Evolutionary conservation across 2,888 invertebrate species (phyloP).

Genomic region (Callyntrura sp.): DNA sequence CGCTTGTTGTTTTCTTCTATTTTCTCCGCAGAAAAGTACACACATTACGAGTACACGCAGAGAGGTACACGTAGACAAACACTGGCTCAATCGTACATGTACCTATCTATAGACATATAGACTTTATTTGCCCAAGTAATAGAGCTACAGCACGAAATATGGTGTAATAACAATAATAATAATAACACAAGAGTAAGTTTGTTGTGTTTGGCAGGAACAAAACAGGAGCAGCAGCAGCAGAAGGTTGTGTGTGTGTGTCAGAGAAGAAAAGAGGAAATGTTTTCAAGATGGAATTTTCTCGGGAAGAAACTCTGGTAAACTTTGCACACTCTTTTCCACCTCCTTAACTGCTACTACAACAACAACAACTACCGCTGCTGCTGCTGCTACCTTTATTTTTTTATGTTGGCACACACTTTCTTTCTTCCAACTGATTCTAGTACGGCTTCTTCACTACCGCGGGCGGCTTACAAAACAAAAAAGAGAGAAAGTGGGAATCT

Average conservation of each 20-base stretch:
- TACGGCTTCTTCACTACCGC: constrained; percentile 19
- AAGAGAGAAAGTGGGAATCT: neutral
- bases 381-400: neutral
- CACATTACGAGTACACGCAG: too few relatives aligned
- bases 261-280: neutral
- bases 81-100: too few relatives aligned
- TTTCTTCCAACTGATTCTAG: constrained; percentile 9
- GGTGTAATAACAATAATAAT: neutral
- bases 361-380: neutral
- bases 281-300: constrained; percentile 21
- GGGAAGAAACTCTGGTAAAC: constrained; percentile 34
- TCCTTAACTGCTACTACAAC: neutral
- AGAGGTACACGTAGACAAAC: too few relatives aligned
- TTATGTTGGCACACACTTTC: constrained; percentile 5
- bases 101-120: too few relatives aligned
- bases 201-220: constrained; percentile 48
- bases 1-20: neutral
- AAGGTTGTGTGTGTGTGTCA: neutral
- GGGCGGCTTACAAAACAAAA: constrained; percentile 9
- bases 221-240: constrained; percentile 38
- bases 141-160: neutral
- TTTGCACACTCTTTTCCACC: constrained; percentile 55
- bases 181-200: neutral
- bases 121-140: constrained; percentile 15
- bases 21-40: constrained; percentile 13